Base-by-base conservation (phyloP, 2,113 vertebrate genomes). In the Eonycteris spelaea region DNA sequence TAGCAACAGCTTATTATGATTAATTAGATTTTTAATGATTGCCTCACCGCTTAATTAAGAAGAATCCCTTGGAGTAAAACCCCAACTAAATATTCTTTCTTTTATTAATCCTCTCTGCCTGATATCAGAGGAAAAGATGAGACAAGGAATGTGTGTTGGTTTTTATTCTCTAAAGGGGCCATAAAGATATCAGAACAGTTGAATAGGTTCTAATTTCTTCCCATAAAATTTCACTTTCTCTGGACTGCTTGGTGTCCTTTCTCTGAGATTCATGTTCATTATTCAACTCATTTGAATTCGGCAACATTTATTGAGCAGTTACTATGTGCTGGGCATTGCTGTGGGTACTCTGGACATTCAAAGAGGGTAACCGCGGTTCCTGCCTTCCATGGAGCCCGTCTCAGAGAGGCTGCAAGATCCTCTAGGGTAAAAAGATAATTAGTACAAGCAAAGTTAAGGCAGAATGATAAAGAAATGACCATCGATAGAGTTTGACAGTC, bases 21-120 rank as follows among this genome's bases (percentile, higher is more conserved):
- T 96, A 92, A 96, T 93, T 97, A 48, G 67, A 94, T 82, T 96
- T 97, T 92, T 97, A 96, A 97, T 96, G 95, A 96, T 95, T 94
- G 80, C 85, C 71, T 89, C 61, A 75, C 82, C 78, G 86, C 94
- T 96, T 97, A 96, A 97, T 97, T 97, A 98, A 94, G 82, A 95
- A 97, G 51, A 6, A 94, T 85, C 38, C 95, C 96, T 97, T 95
- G 75, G 96, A 96, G 71, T 93, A 90, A 95, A 96, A 95, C 22
- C 55, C 38, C 51, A 96, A 91, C 94, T 84, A 93, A 86, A 95
- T 94, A 95, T 30, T 96, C 92, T 93, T 91, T 93, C 59, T 85
- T 82, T 95, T 80, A 75, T 83, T 95, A 97, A 96, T 96, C 65
- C n/a, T 82, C 19, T 59, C 35, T 95, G 51, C 43, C 90, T 95